Conservation (phyloP, 2,113 vertebrate species). For the Apodemus speciosus region DNA sequence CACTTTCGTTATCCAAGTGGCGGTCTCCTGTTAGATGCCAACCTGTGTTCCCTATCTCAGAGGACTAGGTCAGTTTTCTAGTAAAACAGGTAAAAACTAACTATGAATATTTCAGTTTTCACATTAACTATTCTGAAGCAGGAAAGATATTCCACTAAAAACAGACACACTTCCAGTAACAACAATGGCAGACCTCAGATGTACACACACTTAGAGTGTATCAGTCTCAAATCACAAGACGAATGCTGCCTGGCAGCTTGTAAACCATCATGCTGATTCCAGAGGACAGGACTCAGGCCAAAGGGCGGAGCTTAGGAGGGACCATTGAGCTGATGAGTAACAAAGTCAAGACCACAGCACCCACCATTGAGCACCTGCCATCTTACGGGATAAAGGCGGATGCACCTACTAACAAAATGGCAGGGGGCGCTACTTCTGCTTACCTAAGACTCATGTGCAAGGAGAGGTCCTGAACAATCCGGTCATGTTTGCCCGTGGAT, state of each 20-base stretch:
- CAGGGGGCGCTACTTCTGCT: constrained; percentile 24
- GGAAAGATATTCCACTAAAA: background rate
- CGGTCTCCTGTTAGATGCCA: background rate
- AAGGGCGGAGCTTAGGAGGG: background rate
- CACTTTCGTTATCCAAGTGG: background rate
- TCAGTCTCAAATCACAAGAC: background rate
- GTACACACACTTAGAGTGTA: background rate
- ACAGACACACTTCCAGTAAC: background rate
- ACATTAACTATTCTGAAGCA: background rate
- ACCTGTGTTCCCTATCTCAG: background rate
- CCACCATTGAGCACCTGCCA: background rate
- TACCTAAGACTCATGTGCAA: constrained; percentile 96
- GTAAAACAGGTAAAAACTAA: background rate
- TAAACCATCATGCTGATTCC: constrained; percentile 2
- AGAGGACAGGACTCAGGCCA: constrained; percentile 10
- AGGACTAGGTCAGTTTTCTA: background rate
- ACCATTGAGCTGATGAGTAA: constrained; percentile 10
- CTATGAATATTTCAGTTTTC: background rate
- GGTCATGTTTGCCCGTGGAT: constrained; percentile 91
- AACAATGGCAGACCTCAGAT: constrained; percentile 8
- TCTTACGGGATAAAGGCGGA: background rate
- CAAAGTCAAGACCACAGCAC: constrained; percentile 32
- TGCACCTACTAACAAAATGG: background rate
- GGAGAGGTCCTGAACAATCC: constrained; percentile 93
- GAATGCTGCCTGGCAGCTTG: background rate